Base-by-base conservation (phyloP, 2,113 vertebrate species). In the Plecotus auritus region DNA sequence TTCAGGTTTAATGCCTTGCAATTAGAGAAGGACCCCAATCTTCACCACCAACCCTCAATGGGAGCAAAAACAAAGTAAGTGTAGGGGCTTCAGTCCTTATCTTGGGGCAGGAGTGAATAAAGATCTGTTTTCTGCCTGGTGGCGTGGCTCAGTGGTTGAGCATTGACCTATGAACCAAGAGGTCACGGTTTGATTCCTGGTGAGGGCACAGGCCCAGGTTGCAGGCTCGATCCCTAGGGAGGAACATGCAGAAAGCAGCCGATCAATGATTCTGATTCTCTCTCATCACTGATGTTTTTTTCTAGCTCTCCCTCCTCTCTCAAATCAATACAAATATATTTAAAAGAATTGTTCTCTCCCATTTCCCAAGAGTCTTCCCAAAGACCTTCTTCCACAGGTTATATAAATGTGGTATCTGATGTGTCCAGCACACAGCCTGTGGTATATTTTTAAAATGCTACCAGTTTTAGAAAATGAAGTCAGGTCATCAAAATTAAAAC, bases 391-490 rank as follows among this genome's bases (percentile, higher is more conserved):
- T 61, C 26, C 37, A 32, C 9, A 40, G 23, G 30, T 23, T 76
- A 12, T 28, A 0, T 30, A 61, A 26, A 7, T 80, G 56, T 72
- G 26, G 14, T 37, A 28, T 82, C 18, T 35, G 32, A 20, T 17
- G 47, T 37, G 45, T 47, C 16, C 28, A 72, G 45, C 30, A 32
- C 23, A 77, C 12, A n/a, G 23, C 30, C 26, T 45, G 18, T 76
- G 59, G 49, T 22, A 45, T 81, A 51, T 89, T 72, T 49, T 95
- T 51, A 91, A 66, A 91, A 66, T 13, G 47, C 64, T 40, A 89
- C 30, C 23, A 8, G 35, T 80, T 96, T 94, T 77, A 83, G 67
- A 92, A 92, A 94, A 69, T 87, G 42, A 84, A 80, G 42, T 91
- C 51, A 84, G 86, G 20, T 73, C 59, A 45, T 94, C 78, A 40